These are phyloP conservation scores for Romanomermis culicivorax DNA, from an alignment of 2,888 invertebrate genomes.

Conservation along the genomic window DNA sequence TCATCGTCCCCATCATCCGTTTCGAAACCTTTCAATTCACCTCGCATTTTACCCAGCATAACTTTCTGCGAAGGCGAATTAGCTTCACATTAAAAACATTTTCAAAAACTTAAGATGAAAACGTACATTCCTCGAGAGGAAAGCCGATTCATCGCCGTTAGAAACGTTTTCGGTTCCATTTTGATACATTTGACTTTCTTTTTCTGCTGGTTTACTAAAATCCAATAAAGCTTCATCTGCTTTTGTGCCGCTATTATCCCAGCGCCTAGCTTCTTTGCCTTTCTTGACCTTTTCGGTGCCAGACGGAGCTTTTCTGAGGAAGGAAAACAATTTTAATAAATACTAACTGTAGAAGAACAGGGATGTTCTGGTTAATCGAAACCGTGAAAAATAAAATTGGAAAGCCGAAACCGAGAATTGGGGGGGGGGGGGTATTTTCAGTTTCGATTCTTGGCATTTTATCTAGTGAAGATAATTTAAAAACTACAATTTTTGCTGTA, in stretches of 20 bases:
- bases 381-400: not conserved
- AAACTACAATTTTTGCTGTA: no score
- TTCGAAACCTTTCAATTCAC: conserved; percentile 31
- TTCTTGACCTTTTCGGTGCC: no score
- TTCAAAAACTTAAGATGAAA: no score
- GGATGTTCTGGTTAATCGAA: no score
- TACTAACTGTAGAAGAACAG: no score
- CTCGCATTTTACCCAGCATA: conserved; percentile 31
- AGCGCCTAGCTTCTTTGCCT: conserved; percentile 67
- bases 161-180: not conserved
- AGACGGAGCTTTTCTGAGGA: no score
- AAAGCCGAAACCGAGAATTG: not conserved
- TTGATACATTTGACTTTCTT: conserved; percentile 36
- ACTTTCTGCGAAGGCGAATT: conserved; percentile 8
- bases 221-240: conserved; percentile 59
- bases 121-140: not conserved
- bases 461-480: no score
- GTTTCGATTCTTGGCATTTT: no score
- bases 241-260: conserved; percentile 60
- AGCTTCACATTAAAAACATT: not conserved
- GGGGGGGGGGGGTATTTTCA: no score
- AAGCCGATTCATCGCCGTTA: not conserved
- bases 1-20: conserved; percentile 27
- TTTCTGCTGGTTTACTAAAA: conserved; percentile 34
- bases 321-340: no score